phyloP scores from a whole-genome alignment of 2,888 invertebrate genomes.

The Cryptus viduatorius region DNA sequence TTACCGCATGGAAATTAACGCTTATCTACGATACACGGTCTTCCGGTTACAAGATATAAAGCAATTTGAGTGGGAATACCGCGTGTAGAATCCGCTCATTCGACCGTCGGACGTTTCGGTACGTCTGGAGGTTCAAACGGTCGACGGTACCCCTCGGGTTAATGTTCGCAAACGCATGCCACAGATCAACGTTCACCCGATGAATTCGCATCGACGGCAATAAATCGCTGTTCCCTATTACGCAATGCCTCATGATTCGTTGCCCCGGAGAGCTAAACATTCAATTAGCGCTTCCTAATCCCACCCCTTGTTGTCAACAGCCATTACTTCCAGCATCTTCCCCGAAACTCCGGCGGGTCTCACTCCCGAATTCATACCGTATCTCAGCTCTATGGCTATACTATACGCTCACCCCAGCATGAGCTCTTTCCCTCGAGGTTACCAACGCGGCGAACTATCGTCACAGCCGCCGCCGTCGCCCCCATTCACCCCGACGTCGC shows the following conservation, averaged over 20 bases:
- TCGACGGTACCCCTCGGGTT: background rate
- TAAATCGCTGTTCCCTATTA: slow-evolving; percentile 75
- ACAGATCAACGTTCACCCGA: slow-evolving; percentile 31
- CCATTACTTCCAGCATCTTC: slow-evolving; percentile 85
- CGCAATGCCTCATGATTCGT: slow-evolving; percentile 49
- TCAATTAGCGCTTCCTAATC: slow-evolving; percentile 85
- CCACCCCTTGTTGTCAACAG: slow-evolving; percentile 82
- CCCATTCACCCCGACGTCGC: slow-evolving; percentile 54
- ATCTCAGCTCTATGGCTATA: background rate
- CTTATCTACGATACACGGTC: background rate
- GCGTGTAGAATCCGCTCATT: background rate
- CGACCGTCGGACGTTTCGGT: background rate
- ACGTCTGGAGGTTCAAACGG: background rate
- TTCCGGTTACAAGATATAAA: background rate
- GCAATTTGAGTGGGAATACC: background rate
- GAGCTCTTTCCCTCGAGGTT: slow-evolving; percentile 68
- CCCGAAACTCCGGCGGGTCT: slow-evolving; percentile 41
- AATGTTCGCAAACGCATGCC: background rate
- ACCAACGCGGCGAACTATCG: slow-evolving; percentile 61
- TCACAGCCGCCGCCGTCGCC: slow-evolving; percentile 66
- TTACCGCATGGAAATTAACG: background rate
- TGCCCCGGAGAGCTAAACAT: slow-evolving; percentile 80
- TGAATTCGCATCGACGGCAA: slow-evolving; percentile 67
- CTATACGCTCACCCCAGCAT: slow-evolving; percentile 64
- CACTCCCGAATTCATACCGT: slow-evolving; percentile 54